These are phyloP conservation scores for Mesopsocus fuscifrons DNA, from an alignment of 2,888 invertebrate species.

Conservation along the genomic window DNA sequence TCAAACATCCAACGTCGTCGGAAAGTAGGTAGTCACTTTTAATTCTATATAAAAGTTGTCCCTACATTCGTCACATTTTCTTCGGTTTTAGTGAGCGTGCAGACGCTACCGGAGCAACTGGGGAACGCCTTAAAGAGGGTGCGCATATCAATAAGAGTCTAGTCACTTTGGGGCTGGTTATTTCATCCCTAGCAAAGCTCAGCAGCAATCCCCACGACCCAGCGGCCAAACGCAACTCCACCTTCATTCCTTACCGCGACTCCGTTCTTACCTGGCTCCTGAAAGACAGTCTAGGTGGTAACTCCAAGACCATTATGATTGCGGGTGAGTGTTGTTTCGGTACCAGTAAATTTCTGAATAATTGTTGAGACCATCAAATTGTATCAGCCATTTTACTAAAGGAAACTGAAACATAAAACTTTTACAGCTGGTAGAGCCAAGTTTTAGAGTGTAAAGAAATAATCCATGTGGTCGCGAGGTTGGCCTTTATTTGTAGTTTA, in stretches of 20 bases:
- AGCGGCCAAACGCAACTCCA: slow-evolving; percentile 23
- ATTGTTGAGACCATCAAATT: no score
- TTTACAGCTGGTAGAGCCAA: no score
- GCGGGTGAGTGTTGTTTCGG: slow-evolving; percentile 53
- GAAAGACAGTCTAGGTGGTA: slow-evolving; percentile 75
- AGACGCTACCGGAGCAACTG: slow-evolving; percentile 77
- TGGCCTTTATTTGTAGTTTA: no score
- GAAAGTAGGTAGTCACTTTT: no score
- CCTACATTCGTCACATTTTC: no score
- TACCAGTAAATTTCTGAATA: no score
- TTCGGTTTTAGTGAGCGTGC: slow-evolving; percentile 63
- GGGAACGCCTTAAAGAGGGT: slow-evolving; percentile 74
- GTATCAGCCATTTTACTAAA: no score
- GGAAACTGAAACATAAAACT: no score
- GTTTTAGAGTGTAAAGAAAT: no score
- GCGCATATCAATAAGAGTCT: slow-evolving; percentile 82
- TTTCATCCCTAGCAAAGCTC: slow-evolving; percentile 63
- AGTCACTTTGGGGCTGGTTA: slow-evolving; percentile 72
- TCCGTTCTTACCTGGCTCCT: slow-evolving; percentile 76
- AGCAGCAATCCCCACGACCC: slow-evolving; percentile 20
- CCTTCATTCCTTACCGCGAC: slow-evolving; percentile 72
- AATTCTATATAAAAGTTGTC: no score
- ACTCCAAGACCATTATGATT: slow-evolving; percentile 83
- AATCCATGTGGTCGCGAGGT: no score
- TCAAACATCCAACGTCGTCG: no score